A percentile compares a stretch with the other conserved stretches of the same genome.
These are phyloP conservation scores for Polydrusus pterygomalis DNA, from an alignment of 2,888 invertebrate species.

Conservation along the genomic window DNA sequence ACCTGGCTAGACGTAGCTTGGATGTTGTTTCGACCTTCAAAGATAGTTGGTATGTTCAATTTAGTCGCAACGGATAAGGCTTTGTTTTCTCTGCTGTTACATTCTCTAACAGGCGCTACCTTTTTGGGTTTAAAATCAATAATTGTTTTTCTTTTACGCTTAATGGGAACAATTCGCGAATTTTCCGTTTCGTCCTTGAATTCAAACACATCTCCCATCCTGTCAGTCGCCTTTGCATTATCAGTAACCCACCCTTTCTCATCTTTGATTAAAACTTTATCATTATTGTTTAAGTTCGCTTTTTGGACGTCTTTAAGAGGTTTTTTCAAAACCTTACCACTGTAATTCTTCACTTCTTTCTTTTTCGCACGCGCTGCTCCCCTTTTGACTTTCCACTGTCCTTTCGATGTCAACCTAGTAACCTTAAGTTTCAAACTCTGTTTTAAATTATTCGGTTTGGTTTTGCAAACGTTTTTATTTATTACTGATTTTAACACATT, in stretches of 20 bases:
- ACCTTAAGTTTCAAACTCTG: neutral
- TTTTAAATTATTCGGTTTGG: neutral
- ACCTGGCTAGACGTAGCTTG: neutral
- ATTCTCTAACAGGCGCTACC: neutral
- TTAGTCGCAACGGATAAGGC: neutral
- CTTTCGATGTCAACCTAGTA: neutral
- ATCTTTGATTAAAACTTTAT: neutral
- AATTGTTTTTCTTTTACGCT: neutral
- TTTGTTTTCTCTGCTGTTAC: neutral
- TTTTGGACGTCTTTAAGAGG: neutral
- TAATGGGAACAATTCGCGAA: neutral
- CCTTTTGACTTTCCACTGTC: neutral
- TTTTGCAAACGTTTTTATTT: neutral
- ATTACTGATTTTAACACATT: neutral
- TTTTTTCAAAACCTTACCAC: neutral
- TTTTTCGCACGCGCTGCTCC: neutral
- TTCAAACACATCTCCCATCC: slow-evolving; percentile 17
- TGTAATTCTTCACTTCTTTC: neutral
- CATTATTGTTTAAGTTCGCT: neutral
- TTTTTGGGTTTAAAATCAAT: slow-evolving; percentile 8
- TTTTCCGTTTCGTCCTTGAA: slow-evolving; percentile 11
- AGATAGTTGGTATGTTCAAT: no score
- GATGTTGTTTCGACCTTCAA: neutral
- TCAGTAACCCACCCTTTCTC: neutral
- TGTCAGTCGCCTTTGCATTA: neutral